These are phyloP conservation scores for Pituophis catenifer DNA, from an alignment of 2,113 vertebrate genomes.

Conservation along the genomic window DNA sequence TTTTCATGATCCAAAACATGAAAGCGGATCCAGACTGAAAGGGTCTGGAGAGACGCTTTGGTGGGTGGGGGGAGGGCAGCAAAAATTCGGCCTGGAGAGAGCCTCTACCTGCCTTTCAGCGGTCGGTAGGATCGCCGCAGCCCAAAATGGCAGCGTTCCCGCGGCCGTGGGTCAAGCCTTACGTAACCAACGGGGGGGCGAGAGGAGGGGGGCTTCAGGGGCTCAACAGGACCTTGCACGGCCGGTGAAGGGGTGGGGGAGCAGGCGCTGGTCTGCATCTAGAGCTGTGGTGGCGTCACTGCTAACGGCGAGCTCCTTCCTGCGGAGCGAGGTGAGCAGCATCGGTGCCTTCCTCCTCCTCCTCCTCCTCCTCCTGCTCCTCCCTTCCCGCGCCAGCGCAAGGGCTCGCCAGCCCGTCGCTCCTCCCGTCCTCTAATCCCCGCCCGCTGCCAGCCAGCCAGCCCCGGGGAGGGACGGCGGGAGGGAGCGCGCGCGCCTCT, in stretches of 20 bases:
- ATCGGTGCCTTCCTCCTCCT: not conserved
- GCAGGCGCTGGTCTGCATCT: not conserved
- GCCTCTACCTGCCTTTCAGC: not conserved
- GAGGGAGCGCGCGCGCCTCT: not conserved
- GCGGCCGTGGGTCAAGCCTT: not conserved
- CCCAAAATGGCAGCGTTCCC: not conserved
- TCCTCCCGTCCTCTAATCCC: constrained; percentile 19
- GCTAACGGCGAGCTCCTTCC: constrained; percentile 13
- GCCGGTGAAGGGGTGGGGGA: not conserved
- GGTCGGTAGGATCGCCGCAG: not conserved
- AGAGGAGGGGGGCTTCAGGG: not conserved
- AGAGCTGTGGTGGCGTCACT: not conserved
- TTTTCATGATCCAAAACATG: not conserved
- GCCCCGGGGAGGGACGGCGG: not conserved
- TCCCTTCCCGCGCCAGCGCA: constrained; percentile 1
- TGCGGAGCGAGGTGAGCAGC: not conserved
- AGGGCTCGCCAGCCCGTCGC: not conserved
- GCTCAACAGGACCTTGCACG: not conserved
- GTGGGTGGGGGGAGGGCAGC: not conserved
- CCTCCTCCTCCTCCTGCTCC: not conserved
- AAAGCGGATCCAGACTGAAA: not conserved
- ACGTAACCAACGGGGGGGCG: not conserved
- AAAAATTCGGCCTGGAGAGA: not conserved
- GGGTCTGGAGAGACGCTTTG: not conserved
- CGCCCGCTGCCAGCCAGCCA: not conserved